phyloP scores from a whole-genome alignment of 1,140 invertebrate genomes.

The Archivesica marissinica region DNA sequence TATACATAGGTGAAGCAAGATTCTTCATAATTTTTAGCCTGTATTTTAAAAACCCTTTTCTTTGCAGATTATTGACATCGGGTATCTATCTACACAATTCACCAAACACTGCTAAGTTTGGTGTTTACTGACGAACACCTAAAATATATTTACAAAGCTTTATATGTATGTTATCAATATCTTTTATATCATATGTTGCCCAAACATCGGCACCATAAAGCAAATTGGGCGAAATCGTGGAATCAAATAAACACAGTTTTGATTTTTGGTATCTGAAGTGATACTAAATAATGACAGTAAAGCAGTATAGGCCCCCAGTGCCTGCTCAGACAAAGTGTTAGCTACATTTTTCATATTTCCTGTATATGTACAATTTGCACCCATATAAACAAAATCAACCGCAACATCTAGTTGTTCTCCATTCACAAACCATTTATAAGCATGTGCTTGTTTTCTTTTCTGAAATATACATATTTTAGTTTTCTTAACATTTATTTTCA shows the following conservation, averaged over 20 bases:
- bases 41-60: neutral
- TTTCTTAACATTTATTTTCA: neutral
- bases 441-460: neutral
- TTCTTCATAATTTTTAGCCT: neutral
- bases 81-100: neutral
- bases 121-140: neutral
- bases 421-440: neutral
- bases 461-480: slow-evolving; percentile 32
- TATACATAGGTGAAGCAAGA: neutral
- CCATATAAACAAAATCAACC: neutral
- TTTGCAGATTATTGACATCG: neutral
- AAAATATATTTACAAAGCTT: slow-evolving; percentile 9
- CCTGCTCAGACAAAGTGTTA: neutral
- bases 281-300: slow-evolving; percentile 1
- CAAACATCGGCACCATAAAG: neutral
- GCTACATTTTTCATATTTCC: neutral
- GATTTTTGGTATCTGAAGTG: neutral
- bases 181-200: neutral
- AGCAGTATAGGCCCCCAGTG: neutral
- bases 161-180: neutral
- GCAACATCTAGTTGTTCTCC: neutral
- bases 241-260: neutral
- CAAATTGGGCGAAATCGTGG: neutral
- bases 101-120: neutral
- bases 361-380: neutral